Evolutionary conservation across 2,797 vertebrate species (phyloP).

Genomic region (Phrynocephalus vlangalii): DNA sequence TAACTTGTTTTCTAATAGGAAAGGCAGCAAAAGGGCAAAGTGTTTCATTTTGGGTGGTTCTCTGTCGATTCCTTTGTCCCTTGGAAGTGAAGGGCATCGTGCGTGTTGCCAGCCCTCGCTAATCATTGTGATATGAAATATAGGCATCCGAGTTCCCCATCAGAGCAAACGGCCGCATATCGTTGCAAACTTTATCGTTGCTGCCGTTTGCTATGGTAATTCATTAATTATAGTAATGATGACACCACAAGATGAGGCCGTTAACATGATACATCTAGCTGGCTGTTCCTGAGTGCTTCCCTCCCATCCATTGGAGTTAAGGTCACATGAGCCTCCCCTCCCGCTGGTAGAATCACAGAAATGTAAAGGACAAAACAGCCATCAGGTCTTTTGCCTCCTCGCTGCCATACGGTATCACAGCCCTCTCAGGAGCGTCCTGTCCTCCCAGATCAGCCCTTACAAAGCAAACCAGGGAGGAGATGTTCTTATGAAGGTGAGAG

Average conservation of each 20-base stretch:
- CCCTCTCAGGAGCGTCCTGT: no score
- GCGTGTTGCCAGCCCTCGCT: slow-evolving; percentile 40
- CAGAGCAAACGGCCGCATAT: slow-evolving; percentile 40
- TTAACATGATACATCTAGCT: slow-evolving; percentile 70
- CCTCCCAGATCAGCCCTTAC: neutral
- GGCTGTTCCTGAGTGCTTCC: slow-evolving; percentile 43
- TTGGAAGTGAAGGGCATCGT: slow-evolving; percentile 57
- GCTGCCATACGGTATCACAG: no score
- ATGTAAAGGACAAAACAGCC: slow-evolving; percentile 14
- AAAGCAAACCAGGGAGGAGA: neutral
- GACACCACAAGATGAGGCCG: slow-evolving; percentile 63
- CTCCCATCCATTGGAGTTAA: slow-evolving; percentile 46
- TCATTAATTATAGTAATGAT: slow-evolving; percentile 73
- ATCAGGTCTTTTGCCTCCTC: neutral
- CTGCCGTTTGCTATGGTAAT: slow-evolving; percentile 69
- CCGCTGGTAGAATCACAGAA: neutral
- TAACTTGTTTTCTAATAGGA: slow-evolving; percentile 80
- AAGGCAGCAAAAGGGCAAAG: slow-evolving; percentile 72
- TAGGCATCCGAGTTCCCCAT: slow-evolving; percentile 34
- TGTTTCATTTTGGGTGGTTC: slow-evolving; percentile 68
- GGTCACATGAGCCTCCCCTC: slow-evolving; percentile 38
- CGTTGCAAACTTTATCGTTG: slow-evolving; percentile 67
- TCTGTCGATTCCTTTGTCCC: slow-evolving; percentile 63
- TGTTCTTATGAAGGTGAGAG: neutral
- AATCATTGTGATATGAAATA: slow-evolving; percentile 65